Conservation (phyloP, 2,888 invertebrate species). For the Piscicola geometra region DNA sequence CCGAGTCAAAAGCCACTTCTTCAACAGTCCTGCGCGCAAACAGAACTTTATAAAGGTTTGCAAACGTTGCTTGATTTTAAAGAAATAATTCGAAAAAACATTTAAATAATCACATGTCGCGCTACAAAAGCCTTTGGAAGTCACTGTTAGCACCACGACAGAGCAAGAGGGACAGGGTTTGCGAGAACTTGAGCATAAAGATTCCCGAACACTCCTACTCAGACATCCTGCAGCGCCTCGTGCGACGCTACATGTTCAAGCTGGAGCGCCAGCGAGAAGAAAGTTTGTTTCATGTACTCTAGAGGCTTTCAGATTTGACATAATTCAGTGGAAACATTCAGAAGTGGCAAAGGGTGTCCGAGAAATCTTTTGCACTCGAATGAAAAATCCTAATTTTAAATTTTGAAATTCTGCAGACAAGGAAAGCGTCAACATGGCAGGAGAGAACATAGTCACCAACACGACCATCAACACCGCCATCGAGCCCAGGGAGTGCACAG, state of each 20-base stretch:
- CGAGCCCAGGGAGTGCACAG: constrained; percentile 12
- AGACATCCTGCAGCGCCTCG: constrained; percentile 55
- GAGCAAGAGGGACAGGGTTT: constrained; percentile 51
- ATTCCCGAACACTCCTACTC: constrained; percentile 50
- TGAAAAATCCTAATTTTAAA: too few relatives aligned
- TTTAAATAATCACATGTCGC: not conserved
- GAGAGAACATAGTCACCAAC: constrained; percentile 35
- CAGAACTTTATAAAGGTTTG: constrained; percentile 22
- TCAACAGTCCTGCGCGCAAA: constrained; percentile 41
- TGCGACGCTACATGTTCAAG: constrained; percentile 55
- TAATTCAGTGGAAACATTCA: too few relatives aligned
- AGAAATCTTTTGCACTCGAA: too few relatives aligned
- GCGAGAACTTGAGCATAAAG: constrained; percentile 42
- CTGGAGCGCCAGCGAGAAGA: constrained; percentile 54
- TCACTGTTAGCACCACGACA: too few relatives aligned
- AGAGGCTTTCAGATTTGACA: too few relatives aligned
- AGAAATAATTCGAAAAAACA: not conserved
- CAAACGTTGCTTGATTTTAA: too few relatives aligned
- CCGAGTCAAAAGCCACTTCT: constrained; percentile 50
- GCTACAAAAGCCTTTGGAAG: too few relatives aligned
- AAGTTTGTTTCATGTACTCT: too few relatives aligned
- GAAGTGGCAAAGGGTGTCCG: too few relatives aligned
- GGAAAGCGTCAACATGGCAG: constrained; percentile 35
- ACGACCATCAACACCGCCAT: constrained; percentile 32
- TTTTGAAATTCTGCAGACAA: constrained; percentile 29